Evolutionary conservation across 2,113 vertebrate species (phyloP), one percentile per base, ranked within the genome.

Genomic region (Malurus cyaneus): DNA sequence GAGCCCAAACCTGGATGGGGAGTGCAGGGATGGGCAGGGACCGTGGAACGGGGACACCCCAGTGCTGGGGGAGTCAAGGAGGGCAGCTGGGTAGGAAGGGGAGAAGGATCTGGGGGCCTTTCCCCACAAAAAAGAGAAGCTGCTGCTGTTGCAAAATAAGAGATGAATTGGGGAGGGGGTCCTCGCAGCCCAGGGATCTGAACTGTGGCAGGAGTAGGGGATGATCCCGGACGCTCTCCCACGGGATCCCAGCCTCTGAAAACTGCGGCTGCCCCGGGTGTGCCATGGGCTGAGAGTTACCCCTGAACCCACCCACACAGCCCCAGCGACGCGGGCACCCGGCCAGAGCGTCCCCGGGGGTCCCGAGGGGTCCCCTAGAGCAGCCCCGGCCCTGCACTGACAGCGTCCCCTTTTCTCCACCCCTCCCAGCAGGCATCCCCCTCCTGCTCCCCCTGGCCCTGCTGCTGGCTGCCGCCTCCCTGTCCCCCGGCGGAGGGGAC

Each of bases 401-500:
- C 5, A 0, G 11, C 2, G 8, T 53, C 28, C 36, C 49, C 42
- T 53, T 44, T 18, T 28, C 47, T 80, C 62, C 5, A 1, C 14
- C 5, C 16, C 36, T 76, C 1, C 0, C 89, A 97, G 95, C 83
- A 72, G 93, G 83, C 59, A 9, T n/a, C 53, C 53, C 57, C 23
- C 64, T 97, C 92, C 52, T 82, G 86, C 79, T 98, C 49, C 56
- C 96, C 19, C 56, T 97, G 65, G 76, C 78, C 76, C 94, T 96
- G 94, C 89, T 86, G 19, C 80, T 74, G 47, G 94, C 64, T 4
- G 42, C 80, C 0, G 61, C 61, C 9, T 91, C 94, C 18, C 94
- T 88, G 61, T 8, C 80, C 14, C 76, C 24, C 0, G 90, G 70
- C 0, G 90, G 70, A 1, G 95, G 71, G 41, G 94, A 79, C 8